Evolutionary conservation across 2,113 vertebrate species (phyloP).

Genomic region (Eira barbara): DNA sequence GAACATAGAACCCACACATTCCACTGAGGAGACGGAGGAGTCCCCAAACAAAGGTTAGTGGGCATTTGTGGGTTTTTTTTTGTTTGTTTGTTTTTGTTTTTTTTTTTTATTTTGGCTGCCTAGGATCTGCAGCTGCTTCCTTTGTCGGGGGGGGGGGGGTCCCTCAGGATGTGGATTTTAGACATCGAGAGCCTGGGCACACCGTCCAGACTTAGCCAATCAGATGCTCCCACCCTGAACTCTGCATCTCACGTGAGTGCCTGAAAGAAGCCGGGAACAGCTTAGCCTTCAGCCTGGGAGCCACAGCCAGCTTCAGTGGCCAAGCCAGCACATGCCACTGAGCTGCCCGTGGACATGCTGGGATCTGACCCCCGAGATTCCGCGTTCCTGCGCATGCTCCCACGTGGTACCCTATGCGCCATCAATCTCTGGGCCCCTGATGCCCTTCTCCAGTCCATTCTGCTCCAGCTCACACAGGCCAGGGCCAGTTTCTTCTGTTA

Average conservation of each 20-base stretch:
- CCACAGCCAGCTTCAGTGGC: not conserved
- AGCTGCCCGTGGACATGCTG: not conserved
- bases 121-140: not conserved
- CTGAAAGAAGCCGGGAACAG: not conserved
- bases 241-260: no score
- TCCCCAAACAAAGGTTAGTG: not conserved
- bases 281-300: not conserved
- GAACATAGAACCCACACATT: not conserved
- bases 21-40: not conserved
- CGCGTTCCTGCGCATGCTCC: not conserved
- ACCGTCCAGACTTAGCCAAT: not conserved
- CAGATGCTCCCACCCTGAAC: not conserved
- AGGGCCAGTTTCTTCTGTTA: not conserved
- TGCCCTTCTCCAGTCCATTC: not conserved
- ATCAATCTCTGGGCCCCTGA: not conserved
- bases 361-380: not conserved
- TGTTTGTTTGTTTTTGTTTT: not conserved
- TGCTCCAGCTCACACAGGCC: not conserved
- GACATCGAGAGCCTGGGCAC: not conserved
- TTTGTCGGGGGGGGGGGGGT: not conserved
- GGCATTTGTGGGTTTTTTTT: no score
- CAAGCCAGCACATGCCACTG: not conserved
- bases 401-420: not conserved
- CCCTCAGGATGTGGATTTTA: not conserved
- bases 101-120: not conserved